A percentile compares a stretch with the other conserved stretches of the same genome.
These are phyloP conservation scores for Rhinichthys osculus DNA, from an alignment of 2,797 vertebrate species.

Conservation along the genomic window DNA sequence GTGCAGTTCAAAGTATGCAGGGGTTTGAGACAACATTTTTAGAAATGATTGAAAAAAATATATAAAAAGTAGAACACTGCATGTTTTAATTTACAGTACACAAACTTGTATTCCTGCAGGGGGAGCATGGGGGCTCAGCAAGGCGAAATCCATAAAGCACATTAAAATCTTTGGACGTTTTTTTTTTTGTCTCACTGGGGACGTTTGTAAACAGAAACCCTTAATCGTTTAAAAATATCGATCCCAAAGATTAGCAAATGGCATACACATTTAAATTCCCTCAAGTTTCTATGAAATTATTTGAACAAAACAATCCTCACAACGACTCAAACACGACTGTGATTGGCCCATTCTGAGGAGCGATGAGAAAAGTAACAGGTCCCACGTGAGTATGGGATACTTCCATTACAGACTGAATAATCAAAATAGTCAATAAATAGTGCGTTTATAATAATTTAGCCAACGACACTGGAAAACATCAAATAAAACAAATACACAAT, in stretches of 20 bases:
- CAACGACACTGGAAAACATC: no score
- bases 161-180: background rate
- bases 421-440: background rate
- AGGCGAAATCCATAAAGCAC: background rate
- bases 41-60: background rate
- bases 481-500: background rate
- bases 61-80: background rate
- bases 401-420: background rate
- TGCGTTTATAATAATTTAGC: background rate
- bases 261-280: background rate
- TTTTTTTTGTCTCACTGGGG: background rate
- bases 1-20: slow-evolving; percentile 11
- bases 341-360: background rate
- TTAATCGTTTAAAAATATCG: background rate
- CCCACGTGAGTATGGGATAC: background rate
- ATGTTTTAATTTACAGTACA: background rate
- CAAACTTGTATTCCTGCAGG: background rate
- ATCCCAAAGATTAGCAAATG: background rate
- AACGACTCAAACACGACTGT: background rate
- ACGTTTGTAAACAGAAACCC: background rate
- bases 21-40: background rate
- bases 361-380: background rate
- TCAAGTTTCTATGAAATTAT: no score
- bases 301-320: background rate
- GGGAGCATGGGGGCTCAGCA: background rate